phyloP scores from a whole-genome alignment of 2,888 invertebrate species.

The Hedychridium roseum region DNA sequence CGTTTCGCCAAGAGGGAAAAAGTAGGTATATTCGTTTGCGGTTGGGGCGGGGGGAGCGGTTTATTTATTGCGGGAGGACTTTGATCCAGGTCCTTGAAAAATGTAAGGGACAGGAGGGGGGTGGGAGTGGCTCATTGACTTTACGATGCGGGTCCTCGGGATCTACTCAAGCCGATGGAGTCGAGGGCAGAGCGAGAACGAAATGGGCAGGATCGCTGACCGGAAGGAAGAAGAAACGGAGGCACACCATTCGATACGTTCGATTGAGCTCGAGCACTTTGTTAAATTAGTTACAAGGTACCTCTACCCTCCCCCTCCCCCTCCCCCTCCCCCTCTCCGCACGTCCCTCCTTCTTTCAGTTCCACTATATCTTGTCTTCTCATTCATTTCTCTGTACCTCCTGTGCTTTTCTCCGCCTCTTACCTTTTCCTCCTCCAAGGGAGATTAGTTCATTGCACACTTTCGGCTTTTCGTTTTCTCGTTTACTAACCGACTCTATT shows the following conservation, averaged over 20 bases:
- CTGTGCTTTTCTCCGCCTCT: neutral
- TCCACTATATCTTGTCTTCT: conserved; percentile 15
- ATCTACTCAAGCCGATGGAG: conserved; percentile 6
- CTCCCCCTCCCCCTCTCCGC: neutral
- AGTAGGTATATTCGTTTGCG: no score
- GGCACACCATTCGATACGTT: conserved; percentile 31
- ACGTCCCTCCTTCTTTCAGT: neutral
- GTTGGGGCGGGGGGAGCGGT: conserved; percentile 13
- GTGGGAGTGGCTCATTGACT: neutral
- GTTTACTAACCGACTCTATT: no score
- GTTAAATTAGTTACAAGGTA: conserved; percentile 40
- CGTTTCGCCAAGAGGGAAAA: no score
- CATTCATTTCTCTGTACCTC: conserved; percentile 8
- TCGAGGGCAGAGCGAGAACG: conserved; percentile 1
- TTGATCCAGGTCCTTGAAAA: conserved; percentile 27
- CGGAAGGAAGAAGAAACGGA: conserved; percentile 14
- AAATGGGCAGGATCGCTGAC: conserved; percentile 21
- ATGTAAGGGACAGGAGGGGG: conserved; percentile 22
- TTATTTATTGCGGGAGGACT: conserved; percentile 26
- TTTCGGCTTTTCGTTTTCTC: no score
- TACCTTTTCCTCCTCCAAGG: no score
- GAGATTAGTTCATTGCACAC: no score
- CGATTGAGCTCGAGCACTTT: conserved; percentile 33
- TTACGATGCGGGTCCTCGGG: conserved; percentile 1
- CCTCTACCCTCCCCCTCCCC: neutral